Evolutionary conservation across 2,888 invertebrate genomes (phyloP).

Genomic region (Notodonta dromedarius): DNA sequence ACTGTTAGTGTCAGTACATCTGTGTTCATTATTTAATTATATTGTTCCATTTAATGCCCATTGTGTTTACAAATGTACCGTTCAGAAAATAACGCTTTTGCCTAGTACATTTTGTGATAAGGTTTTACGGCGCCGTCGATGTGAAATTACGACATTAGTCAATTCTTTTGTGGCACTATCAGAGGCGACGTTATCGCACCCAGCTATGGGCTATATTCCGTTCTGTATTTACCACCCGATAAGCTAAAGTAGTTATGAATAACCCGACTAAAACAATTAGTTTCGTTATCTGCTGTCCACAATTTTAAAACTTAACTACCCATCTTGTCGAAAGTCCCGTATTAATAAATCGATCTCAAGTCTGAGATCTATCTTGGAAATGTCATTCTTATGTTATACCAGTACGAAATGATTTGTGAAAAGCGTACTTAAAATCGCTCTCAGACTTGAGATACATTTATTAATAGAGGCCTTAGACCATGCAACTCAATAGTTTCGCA

Average conservation of each 20-base stretch:
- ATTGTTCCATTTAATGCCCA: neutral
- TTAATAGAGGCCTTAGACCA: too few relatives aligned
- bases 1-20: too few relatives aligned
- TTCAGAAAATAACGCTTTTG: conserved; percentile 15
- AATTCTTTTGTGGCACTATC: conserved; percentile 53
- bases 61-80: neutral
- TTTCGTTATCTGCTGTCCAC: neutral
- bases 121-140: conserved; percentile 17
- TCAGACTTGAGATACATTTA: too few relatives aligned
- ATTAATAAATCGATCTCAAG: too few relatives aligned
- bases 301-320: neutral
- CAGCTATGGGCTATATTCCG: conserved; percentile 37
- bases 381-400: too few relatives aligned
- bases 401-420: too few relatives aligned
- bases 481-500: too few relatives aligned
- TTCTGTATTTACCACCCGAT: conserved; percentile 45
- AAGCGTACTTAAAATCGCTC: too few relatives aligned
- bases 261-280: conserved; percentile 5
- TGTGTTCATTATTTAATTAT: neutral
- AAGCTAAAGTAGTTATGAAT: conserved; percentile 26
- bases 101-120: conserved; percentile 20
- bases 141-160: conserved; percentile 26
- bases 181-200: conserved; percentile 42
- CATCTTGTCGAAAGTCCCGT: too few relatives aligned
- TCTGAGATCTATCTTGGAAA: too few relatives aligned